A percentile compares a stretch with the other conserved stretches of the same genome.
Conservation (phyloP, 2,797 vertebrate species). For the Sebastes alutus region DNA sequence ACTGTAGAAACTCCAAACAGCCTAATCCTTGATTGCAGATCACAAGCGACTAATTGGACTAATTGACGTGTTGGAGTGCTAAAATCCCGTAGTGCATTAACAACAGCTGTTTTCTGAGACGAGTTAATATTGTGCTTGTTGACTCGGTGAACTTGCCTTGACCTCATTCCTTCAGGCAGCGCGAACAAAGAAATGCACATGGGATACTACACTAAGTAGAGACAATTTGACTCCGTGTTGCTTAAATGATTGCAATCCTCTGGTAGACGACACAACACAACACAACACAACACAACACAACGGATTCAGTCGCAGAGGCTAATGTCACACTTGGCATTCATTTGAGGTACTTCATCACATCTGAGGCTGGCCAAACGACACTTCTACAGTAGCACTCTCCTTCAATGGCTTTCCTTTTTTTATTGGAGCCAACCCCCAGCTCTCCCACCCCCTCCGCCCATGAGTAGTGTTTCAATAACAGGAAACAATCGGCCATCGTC, state of each 20-base stretch:
- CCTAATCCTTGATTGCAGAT: not conserved
- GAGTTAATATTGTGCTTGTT: constrained; percentile 32
- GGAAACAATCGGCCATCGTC: constrained; percentile 82
- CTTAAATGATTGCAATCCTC: constrained; percentile 23
- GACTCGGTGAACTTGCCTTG: constrained; percentile 26
- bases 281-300: not conserved
- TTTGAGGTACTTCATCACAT: constrained; percentile 34
- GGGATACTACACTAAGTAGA: constrained; percentile 2
- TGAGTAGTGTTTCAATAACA: constrained; percentile 82
- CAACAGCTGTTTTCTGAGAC: not conserved
- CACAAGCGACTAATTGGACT: not conserved
- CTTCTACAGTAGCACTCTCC: constrained; percentile 55
- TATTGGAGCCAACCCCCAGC: constrained; percentile 37
- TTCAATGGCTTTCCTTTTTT: constrained; percentile 60
- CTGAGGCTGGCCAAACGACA: constrained; percentile 40
- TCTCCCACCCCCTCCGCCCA: constrained; percentile 39
- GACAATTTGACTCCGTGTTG: constrained; percentile 7
- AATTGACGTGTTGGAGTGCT: not conserved
- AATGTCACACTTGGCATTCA: constrained; percentile 44
- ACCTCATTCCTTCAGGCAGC: constrained; percentile 27
- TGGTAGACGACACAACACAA: not conserved
- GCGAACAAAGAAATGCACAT: constrained; percentile 33
- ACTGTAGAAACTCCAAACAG: not conserved
- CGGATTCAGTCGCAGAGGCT: constrained; percentile 19
- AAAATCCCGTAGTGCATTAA: not conserved